Percentiles rank a stretch among this genome's conserved stretches.
These are phyloP conservation scores for Danaus melanippus DNA, from an alignment of 1,140 invertebrate species.

Conservation along the genomic window DNA sequence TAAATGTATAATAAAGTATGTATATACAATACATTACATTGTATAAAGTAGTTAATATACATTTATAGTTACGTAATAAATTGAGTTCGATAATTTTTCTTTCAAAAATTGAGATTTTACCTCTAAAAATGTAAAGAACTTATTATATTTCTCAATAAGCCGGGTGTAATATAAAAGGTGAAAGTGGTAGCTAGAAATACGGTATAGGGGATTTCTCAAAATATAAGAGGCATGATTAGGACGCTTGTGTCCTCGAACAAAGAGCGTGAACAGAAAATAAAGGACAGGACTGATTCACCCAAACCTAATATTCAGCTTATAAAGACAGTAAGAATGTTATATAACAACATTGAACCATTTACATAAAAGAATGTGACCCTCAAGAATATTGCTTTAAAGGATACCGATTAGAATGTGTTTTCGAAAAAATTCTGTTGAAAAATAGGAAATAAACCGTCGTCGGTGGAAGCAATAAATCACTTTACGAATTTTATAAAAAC, in stretches of 20 bases:
- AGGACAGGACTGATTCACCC: slow-evolving; percentile 24
- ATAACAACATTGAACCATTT: slow-evolving; percentile 14
- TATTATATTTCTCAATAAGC: too few relatives aligned
- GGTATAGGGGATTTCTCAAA: slow-evolving; percentile 14
- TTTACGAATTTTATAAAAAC: slow-evolving; percentile 12
- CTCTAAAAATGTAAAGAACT: too few relatives aligned
- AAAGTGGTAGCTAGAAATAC: neutral
- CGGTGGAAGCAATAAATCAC: slow-evolving; percentile 8
- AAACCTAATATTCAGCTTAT: slow-evolving; percentile 34
- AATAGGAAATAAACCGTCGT: slow-evolving; percentile 20
- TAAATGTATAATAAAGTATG: too few relatives aligned
- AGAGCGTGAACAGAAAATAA: slow-evolving; percentile 45
- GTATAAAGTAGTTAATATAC: too few relatives aligned
- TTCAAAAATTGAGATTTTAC: too few relatives aligned
- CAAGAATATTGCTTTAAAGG: slow-evolving; percentile 25
- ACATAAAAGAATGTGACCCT: slow-evolving; percentile 25
- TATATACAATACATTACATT: too few relatives aligned
- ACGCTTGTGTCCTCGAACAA: slow-evolving; percentile 31
- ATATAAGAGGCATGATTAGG: slow-evolving; percentile 35
- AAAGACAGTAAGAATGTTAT: slow-evolving; percentile 5
- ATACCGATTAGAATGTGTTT: slow-evolving; percentile 27
- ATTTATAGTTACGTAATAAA: too few relatives aligned
- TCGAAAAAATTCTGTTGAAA: slow-evolving; percentile 20
- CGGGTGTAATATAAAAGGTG: too few relatives aligned
- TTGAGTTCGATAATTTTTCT: too few relatives aligned